A percentile compares a stretch with the other conserved stretches of the same genome.
Evolutionary conservation across 2,888 invertebrate genomes (phyloP).

Genomic region (Stictocephala bisonia): DNA sequence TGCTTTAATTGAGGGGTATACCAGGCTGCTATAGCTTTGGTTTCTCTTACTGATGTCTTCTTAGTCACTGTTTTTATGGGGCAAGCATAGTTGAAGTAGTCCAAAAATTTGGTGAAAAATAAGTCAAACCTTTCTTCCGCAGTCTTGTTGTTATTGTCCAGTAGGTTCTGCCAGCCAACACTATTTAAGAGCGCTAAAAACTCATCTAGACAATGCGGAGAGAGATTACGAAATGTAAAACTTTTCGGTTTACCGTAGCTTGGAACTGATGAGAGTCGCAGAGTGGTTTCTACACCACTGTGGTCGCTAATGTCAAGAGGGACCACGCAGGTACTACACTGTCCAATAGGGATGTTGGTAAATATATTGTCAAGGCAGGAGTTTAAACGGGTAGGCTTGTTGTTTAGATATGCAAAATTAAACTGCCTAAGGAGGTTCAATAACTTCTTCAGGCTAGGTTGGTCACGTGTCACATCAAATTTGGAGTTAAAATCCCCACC

Average conservation of each 20-base stretch:
- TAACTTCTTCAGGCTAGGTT: not conserved
- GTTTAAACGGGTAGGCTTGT: not conserved
- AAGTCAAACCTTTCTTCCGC: not conserved
- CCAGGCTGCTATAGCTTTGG: not conserved
- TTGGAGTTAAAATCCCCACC: not conserved
- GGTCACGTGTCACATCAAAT: not conserved
- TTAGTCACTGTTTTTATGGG: not conserved
- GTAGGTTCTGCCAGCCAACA: not conserved
- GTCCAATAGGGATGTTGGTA: not conserved
- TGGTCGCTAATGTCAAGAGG: not conserved
- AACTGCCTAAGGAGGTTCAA: slow-evolving; percentile 1
- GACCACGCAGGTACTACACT: not conserved
- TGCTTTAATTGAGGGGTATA: not conserved
- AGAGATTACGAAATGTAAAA: not conserved
- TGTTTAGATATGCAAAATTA: not conserved
- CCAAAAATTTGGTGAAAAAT: not conserved
- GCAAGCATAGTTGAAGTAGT: not conserved
- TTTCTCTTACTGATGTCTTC: not conserved
- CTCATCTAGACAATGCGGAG: not conserved
- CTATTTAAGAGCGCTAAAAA: not conserved
- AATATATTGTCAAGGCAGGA: slow-evolving; percentile 4
- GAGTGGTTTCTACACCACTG: not conserved
- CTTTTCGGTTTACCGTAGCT: not conserved
- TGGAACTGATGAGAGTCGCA: not conserved
- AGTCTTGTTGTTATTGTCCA: not conserved